Evolutionary conservation across 2,113 vertebrate genomes (phyloP).

Genomic region (Centropristis striata): DNA sequence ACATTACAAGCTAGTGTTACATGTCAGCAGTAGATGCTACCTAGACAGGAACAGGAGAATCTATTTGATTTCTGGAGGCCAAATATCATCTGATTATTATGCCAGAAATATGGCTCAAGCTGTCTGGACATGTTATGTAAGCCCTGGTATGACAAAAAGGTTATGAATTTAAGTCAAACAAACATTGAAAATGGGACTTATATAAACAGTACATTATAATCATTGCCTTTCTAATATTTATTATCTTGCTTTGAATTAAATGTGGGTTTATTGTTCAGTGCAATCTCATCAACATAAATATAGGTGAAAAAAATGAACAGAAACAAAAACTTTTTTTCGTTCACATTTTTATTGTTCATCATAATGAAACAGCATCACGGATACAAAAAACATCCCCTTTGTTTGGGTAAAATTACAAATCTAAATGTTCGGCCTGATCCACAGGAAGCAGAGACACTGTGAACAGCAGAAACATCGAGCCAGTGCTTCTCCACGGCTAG

Average conservation of each 20-base stretch:
- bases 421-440: conserved; percentile 67
- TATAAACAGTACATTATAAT: not conserved
- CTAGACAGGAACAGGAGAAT: conserved; percentile 39
- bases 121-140: conserved; percentile 45
- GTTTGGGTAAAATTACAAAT: conserved; percentile 76
- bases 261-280: too few species aligned
- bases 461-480: conserved; percentile 56
- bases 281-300: not conserved
- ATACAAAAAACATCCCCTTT: conserved; percentile 80
- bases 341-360: conserved; percentile 85
- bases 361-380: conserved; percentile 80
- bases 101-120: conserved; percentile 41
- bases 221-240: not conserved
- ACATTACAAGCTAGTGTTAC: conserved; percentile 65
- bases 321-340: conserved; percentile 19
- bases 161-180: not conserved
- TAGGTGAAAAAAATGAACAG: not conserved
- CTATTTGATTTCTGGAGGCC: conserved; percentile 43
- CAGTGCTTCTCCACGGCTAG: conserved; percentile 54
- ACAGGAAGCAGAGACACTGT: conserved; percentile 60
- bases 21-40: conserved; percentile 64
- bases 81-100: conserved; percentile 33
- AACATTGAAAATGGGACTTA: not conserved
- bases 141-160: not conserved
- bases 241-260: not conserved